Conservation (phyloP, 2,888 invertebrate species). For the Chrysolina oricalcia region DNA sequence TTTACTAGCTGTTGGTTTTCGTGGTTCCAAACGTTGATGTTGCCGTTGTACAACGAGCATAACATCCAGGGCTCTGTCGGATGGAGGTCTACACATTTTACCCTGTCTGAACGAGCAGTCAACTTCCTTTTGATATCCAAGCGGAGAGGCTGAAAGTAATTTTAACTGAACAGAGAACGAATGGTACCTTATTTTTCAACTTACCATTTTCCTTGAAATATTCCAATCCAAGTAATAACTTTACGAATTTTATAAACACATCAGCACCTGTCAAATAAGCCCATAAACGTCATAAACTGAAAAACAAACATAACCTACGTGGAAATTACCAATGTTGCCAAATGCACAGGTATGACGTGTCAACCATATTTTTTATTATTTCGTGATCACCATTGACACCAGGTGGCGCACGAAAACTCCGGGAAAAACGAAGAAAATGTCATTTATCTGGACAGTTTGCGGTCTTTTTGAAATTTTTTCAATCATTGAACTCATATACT, state of each 20-base stretch:
- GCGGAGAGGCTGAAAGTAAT: conserved; percentile 85
- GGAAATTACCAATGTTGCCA: too few species aligned
- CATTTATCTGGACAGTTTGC: too few species aligned
- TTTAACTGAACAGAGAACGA: neutral
- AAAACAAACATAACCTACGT: too few species aligned
- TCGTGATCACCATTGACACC: too few species aligned
- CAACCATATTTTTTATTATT: too few species aligned
- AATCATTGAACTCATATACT: too few species aligned
- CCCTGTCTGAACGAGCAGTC: conserved; percentile 97
- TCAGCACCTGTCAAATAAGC: too few species aligned
- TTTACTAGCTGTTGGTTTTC: conserved; percentile 93
- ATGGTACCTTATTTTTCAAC: neutral
- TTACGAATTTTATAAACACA: conserved; percentile 46
- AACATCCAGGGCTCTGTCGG: conserved; percentile 99
- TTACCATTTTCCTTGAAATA: conserved; percentile 46
- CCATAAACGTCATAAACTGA: too few species aligned
- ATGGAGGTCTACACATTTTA: conserved; percentile 98
- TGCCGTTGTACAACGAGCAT: conserved; percentile 98
- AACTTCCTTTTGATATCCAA: conserved; percentile 98
- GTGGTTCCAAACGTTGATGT: conserved; percentile 99
- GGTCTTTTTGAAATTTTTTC: too few species aligned
- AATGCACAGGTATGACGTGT: too few species aligned
- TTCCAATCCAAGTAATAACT: conserved; percentile 18
- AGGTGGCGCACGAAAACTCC: too few species aligned
- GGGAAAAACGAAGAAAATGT: too few species aligned